Base-by-base conservation (phyloP, 2,888 invertebrate genomes). In the Amblyjoppa fuscipennis region DNA sequence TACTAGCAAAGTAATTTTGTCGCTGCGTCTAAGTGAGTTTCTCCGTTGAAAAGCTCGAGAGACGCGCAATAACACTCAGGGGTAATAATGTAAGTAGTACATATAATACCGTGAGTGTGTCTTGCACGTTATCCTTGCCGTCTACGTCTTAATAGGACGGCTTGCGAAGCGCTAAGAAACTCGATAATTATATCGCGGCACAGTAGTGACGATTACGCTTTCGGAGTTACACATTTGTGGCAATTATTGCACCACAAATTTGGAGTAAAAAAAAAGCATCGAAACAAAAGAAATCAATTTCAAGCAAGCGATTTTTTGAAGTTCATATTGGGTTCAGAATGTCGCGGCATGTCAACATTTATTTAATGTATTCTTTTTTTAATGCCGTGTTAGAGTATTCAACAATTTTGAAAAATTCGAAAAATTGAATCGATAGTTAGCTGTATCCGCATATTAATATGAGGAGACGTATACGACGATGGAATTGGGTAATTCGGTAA, bases 71-170 rank as follows among this genome's bases (percentile, higher is more conserved):
- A 77, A 81, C 68, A 70, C 81, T 81, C 77, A 49, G 64, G 73
- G 84, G 69, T 78, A 78, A 81, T 84, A 78, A 45, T 78, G 77
- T 73, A 81, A 84, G 81, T 51, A 77, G 71, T 69, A 74, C 59
- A 66, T 73, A 82, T 31, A 74, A 75, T 76, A 51, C 64, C 64
- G 25, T 64, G 51, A 78, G 34, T 56, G 64, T 41, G 69, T 78
- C 70, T 77, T 64, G 69, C 56, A 69, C 51, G 51, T 56, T 38
- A 51, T 64, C 49, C 45, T 78, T 69, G 61, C 41, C 11, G 70
- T 38, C 45, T 64, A 38, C 41, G 59, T 56, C 53, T 64, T 11
- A 70, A 64, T 64, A 7, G 16, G n/a, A 6, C 61, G 7, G 38
- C 41, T n/a, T 34, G 34, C 53, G 45, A 16, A 49, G 25, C 28